Evolutionary conservation across 2,113 vertebrate species (phyloP), one percentile per base, ranked within the genome.

Genomic region (Baryphthengus martii): DNA sequence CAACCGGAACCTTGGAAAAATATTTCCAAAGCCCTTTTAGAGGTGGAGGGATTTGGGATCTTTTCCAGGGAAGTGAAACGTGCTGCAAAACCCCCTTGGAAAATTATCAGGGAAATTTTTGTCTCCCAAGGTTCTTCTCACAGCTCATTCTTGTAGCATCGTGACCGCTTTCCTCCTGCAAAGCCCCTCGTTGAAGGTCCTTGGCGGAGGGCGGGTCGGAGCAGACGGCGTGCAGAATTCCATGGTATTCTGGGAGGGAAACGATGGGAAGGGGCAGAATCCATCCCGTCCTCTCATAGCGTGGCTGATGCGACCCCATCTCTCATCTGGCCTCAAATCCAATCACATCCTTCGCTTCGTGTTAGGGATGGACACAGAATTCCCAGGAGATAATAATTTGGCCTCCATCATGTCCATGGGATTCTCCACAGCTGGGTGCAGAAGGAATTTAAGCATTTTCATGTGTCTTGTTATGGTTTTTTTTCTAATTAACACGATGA

Each of bases 361-460:
- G 0, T 94, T 85, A 76, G 33, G 28, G 66, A 79, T 63, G 72
- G 47, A 11, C 62, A 47, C 3, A 0, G 17, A 47, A 74, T 0
- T 7, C 47, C 74, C 0, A 3, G 52, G 47, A 88, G 55, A 81
- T 37, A 47, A 52, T 7, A 33, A 31, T 25, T 73, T 50, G 17
- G 39, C 44, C 63, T 73, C 68, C 11, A 0, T 17, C 3, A 0
- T 3, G 11, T 5, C 12, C 9, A 0, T 0, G 9, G 2, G 29
- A 45, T 50, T 39, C 79, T 42, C 25, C 5, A 2, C 39, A 14
- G 21, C 3, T 0, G 1, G 2, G 11, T 1, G 1, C 3, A 45
- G 33, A 56, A 73, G n/a, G 8, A n/a, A 55, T 45, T 66, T 9
- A 15, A 61, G 10, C 49, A 12, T 70, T 93, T 87, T 31, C 8